Percentiles rank a stretch among this genome's conserved stretches.
Conservation (phyloP, 2,888 invertebrate species). For the Nycteola revayana region DNA sequence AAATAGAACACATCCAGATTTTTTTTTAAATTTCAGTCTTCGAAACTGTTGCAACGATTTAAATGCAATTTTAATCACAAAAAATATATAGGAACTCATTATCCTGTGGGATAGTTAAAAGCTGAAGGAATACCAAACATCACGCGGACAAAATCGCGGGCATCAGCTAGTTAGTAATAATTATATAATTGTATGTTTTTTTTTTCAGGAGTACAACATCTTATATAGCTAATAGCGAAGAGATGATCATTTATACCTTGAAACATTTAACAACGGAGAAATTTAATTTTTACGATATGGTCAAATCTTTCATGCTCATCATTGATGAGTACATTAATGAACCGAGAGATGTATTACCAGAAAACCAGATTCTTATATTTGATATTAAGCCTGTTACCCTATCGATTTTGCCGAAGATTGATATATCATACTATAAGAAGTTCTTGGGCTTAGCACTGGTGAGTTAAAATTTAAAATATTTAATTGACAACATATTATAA, state of each 20-base stretch:
- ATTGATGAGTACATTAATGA: background rate
- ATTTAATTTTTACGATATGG: constrained; percentile 53
- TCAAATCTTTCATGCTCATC: constrained; percentile 46
- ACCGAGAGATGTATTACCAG: constrained; percentile 38
- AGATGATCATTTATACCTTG: constrained; percentile 57
- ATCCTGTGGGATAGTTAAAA: too few relatives aligned
- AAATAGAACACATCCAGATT: too few relatives aligned
- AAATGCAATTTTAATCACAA: too few relatives aligned
- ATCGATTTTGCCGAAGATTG: constrained; percentile 54
- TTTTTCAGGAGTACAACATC: constrained; percentile 47
- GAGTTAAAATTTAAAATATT: too few relatives aligned
- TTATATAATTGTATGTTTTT: too few relatives aligned
- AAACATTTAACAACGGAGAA: constrained; percentile 52
- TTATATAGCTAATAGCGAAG: constrained; percentile 45
- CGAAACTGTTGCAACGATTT: too few relatives aligned
- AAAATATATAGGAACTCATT: too few relatives aligned
- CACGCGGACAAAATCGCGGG: too few relatives aligned
- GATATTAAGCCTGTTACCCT: constrained; percentile 57
- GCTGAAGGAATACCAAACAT: too few relatives aligned
- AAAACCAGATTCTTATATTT: constrained; percentile 57
- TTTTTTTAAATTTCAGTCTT: too few relatives aligned
- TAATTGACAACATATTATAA: too few relatives aligned
- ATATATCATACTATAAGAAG: constrained; percentile 62
- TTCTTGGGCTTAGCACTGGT: constrained; percentile 61
- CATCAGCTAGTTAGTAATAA: too few relatives aligned